Conservation (phyloP, 2,888 invertebrate genomes). For the Tenodera sinensis region DNA sequence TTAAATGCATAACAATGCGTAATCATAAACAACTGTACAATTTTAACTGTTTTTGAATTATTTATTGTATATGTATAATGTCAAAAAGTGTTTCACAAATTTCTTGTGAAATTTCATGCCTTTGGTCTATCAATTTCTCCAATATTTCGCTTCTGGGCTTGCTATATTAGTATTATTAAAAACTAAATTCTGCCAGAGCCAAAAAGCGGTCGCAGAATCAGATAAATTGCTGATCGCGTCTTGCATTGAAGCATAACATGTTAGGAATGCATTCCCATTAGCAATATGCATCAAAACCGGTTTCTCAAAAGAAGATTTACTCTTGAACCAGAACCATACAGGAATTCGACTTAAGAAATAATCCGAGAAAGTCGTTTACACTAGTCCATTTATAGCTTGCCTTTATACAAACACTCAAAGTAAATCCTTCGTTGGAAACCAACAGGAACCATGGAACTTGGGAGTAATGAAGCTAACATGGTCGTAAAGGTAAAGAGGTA, state of each 20-base stretch:
- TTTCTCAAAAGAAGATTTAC: neutral
- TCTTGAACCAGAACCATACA: neutral
- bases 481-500: too few relatives aligned
- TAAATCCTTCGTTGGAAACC: too few relatives aligned
- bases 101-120: neutral
- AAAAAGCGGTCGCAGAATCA: neutral
- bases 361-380: neutral
- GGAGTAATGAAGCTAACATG: too few relatives aligned
- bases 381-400: too few relatives aligned
- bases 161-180: neutral
- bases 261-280: neutral
- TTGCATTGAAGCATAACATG: neutral
- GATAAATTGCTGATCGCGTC: neutral
- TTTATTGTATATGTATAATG: too few relatives aligned
- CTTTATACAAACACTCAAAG: too few relatives aligned
- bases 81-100: too few relatives aligned
- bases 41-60: too few relatives aligned
- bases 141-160: neutral
- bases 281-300: neutral
- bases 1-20: too few relatives aligned
- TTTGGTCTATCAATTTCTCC: neutral
- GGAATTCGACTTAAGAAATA: neutral
- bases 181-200: neutral
- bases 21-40: too few relatives aligned
- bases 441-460: too few relatives aligned